Base-by-base conservation (phyloP, 2,797 vertebrate genomes). In the Catamblyrhynchus diadema region DNA sequence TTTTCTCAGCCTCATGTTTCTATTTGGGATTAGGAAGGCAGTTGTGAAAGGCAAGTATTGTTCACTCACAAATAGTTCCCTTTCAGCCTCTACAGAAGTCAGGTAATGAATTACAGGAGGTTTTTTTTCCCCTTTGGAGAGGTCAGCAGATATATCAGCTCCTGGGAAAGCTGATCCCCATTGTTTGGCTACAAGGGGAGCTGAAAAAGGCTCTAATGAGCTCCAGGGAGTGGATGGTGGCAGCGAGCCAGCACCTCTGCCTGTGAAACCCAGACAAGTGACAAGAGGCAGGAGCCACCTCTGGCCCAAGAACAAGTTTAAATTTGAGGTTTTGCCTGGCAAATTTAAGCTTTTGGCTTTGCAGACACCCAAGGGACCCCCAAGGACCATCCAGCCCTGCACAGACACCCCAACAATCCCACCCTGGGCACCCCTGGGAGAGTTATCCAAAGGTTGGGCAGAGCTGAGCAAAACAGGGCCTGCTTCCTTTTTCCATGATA, bases 1-100 rank as follows among this genome's bases (percentile, higher is more conserved):
- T 85, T 96, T 94, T 96, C 94, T 88, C 84, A 83, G 91, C 75
- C 28, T 95, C 86, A 70, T 9, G 32, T 93, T 96, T 95, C 92
- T 94, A 10, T 78, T 89, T 87, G 89, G 91, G 62, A 89, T 95
- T 93, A 88, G 50, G 35, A 91, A 69, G 3, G 51, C 35, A 81
- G 50, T 3, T 65, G 66, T 96, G 67, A 96, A 96, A 94, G 83
- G 33, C 50, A 56, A 39, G 88, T 93, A 90, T 95, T 96, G 91
- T 95, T 88, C 95, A 67, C 57, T 28, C 66, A 81, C 90, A 85
- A 77, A 92, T 4, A 83, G 67, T 23, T 88, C 64, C 22, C 70
- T 88, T 93, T 92, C 91, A 92, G 86, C 69, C 79, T 41, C 78
- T 44, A 62, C 60, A 80, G 14, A 94, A 95, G 88, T 65, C 78